Evolutionary conservation across 2,113 vertebrate species (phyloP).

Genomic region (Alces alces): DNA sequence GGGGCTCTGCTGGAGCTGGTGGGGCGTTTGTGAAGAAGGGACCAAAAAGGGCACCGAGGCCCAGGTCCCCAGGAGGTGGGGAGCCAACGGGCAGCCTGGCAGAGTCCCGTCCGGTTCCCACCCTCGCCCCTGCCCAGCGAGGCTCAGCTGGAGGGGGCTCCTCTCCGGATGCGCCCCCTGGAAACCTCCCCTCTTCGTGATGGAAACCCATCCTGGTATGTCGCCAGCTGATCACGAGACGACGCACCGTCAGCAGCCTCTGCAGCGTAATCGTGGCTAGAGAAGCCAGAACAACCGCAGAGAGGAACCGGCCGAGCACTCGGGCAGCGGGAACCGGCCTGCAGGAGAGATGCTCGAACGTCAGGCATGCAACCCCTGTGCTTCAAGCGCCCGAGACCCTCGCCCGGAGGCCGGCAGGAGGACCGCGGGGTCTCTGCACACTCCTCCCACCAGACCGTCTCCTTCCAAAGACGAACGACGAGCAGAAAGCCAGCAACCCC

Average conservation of each 20-base stretch:
- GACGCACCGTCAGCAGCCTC: accelerated
- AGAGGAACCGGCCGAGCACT: accelerated
- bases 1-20: not conserved
- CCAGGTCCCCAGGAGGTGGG: accelerated
- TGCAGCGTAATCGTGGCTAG: accelerated
- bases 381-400: accelerated
- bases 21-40: not conserved
- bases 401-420: not conserved
- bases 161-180: accelerated
- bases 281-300: accelerated
- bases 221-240: not conserved
- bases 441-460: not conserved
- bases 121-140: accelerated
- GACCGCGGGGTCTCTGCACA: not conserved
- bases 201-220: not conserved
- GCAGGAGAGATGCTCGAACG: not conserved
- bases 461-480: not conserved
- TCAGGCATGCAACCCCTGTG: accelerated
- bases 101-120: not conserved
- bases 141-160: accelerated
- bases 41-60: not conserved
- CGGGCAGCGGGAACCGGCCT: not conserved
- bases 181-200: not conserved
- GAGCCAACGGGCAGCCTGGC: not conserved
- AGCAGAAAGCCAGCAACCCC: not conserved